Base-by-base conservation (phyloP, 2,113 vertebrate genomes). In the Mesoclemmys tuberculata region DNA sequence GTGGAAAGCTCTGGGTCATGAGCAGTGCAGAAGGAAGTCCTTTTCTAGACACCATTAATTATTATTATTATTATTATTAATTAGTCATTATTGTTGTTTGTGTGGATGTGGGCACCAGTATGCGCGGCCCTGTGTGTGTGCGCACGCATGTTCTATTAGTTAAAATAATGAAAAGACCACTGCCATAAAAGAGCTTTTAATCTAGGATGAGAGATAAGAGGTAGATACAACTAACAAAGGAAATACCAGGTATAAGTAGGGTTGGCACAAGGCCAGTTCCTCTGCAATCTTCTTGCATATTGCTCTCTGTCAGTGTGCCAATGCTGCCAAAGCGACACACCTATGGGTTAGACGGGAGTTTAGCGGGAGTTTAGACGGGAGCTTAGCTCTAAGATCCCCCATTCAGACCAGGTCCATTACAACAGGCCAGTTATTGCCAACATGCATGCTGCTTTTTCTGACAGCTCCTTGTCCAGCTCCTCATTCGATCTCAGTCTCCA, bases 1-100 rank as follows among this genome's bases (percentile, higher is more conserved):
- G 84, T 56, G 79, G 38, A 49, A 80, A 91, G n/a, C 26, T 52
- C 49, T 0, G 0, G 56, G 61, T 90, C 93, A 89, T 71, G 29
- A 41, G 83, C 88, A 81, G 64, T 82, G 81, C 77, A 85, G 80
- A 87, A 91, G 22, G 49, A 80, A 82, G 21, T 2, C 12, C 80
- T 64, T 77, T 93, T 95, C 84, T 58, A 2, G 80, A 90, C 81
- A 82, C 64, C 11, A 75, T 92, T 91, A 51, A 90, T 96, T 83
- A 95, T 84, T 51, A 90, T 96, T 83, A 90, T 96, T 83, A 95
- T 84, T 51, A 90, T 96, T 83, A 95, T 82, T 74, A 82, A 68
- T 89, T 95, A 92, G 91, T 95, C 92, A 92, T 90, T 85, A 6
- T 41, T 44, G 8, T 77, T 44, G 19, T 46, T 24, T 38, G 18